These are phyloP conservation scores for Tiphia femorata DNA, from an alignment of 2,888 invertebrate species.

Conservation along the genomic window DNA sequence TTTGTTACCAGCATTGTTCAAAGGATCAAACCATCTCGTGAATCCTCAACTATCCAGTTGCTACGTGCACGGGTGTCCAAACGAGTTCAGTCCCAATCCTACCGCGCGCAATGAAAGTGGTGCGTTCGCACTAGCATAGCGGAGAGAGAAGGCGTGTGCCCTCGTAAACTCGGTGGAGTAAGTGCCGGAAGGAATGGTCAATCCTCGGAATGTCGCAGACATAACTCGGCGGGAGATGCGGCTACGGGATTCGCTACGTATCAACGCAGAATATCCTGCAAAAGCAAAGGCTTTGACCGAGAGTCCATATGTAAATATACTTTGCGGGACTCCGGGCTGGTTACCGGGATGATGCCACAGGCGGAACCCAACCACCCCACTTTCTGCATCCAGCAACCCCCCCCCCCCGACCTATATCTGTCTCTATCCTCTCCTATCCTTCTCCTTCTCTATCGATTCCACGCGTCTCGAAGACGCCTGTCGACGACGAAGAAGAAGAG, in stretches of 20 bases:
- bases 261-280: conserved; percentile 9
- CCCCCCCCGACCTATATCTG: conserved; percentile 23
- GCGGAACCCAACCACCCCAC: no score
- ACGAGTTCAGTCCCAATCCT: no score
- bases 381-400: no score
- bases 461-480: conserved; percentile 14
- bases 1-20: no score
- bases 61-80: no score
- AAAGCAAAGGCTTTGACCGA: conserved; percentile 64
- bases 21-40: no score
- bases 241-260: not conserved
- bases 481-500: conserved; percentile 24
- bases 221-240: conserved; percentile 14
- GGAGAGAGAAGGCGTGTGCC: conserved; percentile 9
- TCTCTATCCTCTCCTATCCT: conserved; percentile 11
- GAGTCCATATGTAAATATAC: conserved; percentile 61
- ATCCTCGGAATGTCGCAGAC: conserved; percentile 24
- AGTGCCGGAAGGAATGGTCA: conserved; percentile 22
- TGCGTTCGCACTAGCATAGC: not conserved
- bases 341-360: conserved; percentile 37
- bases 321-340: conserved; percentile 50
- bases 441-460: conserved; percentile 40
- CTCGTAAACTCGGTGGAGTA: conserved; percentile 28
- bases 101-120: not conserved
- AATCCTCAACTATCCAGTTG: no score